Evolutionary conservation across 2,113 vertebrate genomes (phyloP), one percentile per base, ranked within the genome.

Genomic region (Cochlearius cochlearius): DNA sequence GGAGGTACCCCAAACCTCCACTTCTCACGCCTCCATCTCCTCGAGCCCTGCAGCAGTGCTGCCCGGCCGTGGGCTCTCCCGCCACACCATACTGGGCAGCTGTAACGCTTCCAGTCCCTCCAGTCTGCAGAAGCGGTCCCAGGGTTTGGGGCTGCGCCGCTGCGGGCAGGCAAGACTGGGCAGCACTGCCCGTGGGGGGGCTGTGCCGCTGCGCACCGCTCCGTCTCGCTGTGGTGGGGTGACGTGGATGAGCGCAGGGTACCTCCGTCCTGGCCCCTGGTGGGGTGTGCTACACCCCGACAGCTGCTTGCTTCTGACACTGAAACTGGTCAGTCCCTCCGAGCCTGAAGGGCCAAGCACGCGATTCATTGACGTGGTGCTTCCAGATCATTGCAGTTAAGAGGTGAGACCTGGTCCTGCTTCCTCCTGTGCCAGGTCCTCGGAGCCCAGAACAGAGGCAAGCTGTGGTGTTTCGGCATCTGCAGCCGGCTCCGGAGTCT

Each of bases 121-220:
- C 4, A 4, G 23, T n/a, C 32, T 3, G 9, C 20, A 36, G 34
- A n/a, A 75, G 47, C 0, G 0, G 1, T 52, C 26, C 38, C 8
- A 6, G 0, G 0, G 32, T n/a, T 79, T 72, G 67, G 7, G 22
- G 41, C 13, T 3, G 4, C 1, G 0, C 30, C 2, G n/a, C 56
- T 56, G 43, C 18, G 2, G 12, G 34, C 4, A 3, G 41, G 14
- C 21, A 43, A 29, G 36, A 22, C 0, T 3, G 29, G 55, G 64
- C 14, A 12, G 41, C 0, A 3, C 41, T 66, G 23, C 71, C 11
- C 1, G 5, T 1, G 3, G 36, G 9, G 22, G 4, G 16, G 17
- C 53, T 2, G 1, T 77, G 32, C n/a, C 0, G 4, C 32, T 5
- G 36, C 7, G 1, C 41, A 1, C 36, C 34, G 0, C 3, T 2